Base-by-base conservation (phyloP, 2,888 invertebrate species). In the Cinara cedri region DNA sequence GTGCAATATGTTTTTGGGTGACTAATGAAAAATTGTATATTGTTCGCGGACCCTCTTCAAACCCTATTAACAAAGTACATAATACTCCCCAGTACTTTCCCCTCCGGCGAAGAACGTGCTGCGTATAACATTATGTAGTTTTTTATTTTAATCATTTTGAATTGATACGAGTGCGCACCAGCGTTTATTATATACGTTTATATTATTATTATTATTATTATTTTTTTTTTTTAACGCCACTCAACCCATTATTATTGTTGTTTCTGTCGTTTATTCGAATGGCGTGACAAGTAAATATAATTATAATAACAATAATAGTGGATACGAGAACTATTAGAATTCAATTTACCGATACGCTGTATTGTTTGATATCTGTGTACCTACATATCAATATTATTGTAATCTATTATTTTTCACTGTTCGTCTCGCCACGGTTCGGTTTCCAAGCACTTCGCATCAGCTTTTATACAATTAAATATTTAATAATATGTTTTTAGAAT, bases 1-100 rank as follows among this genome's bases (percentile, higher is more conserved):
- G 21, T 42, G 62, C 72, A 74, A 74, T 74, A 74, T 74, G 72
- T 74, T 74, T n/a, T 34, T 42, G 62, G 51, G 62, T 74, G 72
- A 74, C 72, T 74, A 74, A 74, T 63, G 72, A 49, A 74, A 74
- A 74, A 42, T 63, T 3, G 3, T 34, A 34, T 62, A 62, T 74
- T 42, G 26, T 34, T 49, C 21, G 49, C 51, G 34, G 51, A 74
- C 72, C 72, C 72, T 62, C 51, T 49, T 51, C 51, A 62, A 51
- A 63, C 19, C 34, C 51, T 16, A 19, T 11, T 19, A 62, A 74
- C 34, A 74, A 60, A 74, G 62, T 57, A 49, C 49, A 26, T 4
- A 13, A 10, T 46, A 24, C 55, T 19, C 24, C 34, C 26, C 46
- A 57, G 57, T 55, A n/a, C 13, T 44, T 60, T 71, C 57, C 49